These are phyloP conservation scores for Pseudomyrmex dendroicus DNA, from an alignment of 1,140 invertebrate species.

Conservation along the genomic window DNA sequence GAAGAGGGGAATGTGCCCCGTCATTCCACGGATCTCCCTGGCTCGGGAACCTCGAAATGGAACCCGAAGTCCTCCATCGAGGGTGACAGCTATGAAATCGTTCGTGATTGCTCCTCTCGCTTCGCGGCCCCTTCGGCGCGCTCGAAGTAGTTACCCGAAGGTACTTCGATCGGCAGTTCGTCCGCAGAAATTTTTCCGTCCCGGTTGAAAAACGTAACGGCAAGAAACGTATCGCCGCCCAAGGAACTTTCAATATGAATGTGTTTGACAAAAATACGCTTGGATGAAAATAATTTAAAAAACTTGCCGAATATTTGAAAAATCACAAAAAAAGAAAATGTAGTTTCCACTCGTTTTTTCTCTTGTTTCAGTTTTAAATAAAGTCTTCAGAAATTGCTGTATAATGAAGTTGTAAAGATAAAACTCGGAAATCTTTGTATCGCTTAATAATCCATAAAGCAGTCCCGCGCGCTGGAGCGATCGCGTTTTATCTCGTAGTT, in stretches of 20 bases:
- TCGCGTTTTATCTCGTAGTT: neutral
- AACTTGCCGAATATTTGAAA: no score
- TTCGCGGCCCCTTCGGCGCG: constrained; percentile 48
- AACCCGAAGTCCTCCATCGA: constrained; percentile 64
- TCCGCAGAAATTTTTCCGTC: constrained; percentile 21
- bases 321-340: no score
- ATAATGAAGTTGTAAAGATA: neutral
- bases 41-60: constrained; percentile 73
- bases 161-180: constrained; percentile 13
- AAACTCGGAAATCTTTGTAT: no score
- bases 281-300: neutral
- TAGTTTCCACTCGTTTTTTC: no score
- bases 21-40: constrained; percentile 70
- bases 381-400: neutral
- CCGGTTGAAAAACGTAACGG: constrained; percentile 31
- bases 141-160: constrained; percentile 30
- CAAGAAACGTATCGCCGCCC: constrained; percentile 3
- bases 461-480: neutral
- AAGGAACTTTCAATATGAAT: neutral
- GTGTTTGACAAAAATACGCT: neutral
- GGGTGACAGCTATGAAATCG: constrained; percentile 79
- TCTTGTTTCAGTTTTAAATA: neutral
- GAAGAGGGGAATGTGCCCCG: constrained; percentile 75
- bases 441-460: neutral
- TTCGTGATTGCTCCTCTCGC: constrained; percentile 73